Evolutionary conservation across 2,797 vertebrate genomes (phyloP).

Genomic region (Anguilla marmorata): DNA sequence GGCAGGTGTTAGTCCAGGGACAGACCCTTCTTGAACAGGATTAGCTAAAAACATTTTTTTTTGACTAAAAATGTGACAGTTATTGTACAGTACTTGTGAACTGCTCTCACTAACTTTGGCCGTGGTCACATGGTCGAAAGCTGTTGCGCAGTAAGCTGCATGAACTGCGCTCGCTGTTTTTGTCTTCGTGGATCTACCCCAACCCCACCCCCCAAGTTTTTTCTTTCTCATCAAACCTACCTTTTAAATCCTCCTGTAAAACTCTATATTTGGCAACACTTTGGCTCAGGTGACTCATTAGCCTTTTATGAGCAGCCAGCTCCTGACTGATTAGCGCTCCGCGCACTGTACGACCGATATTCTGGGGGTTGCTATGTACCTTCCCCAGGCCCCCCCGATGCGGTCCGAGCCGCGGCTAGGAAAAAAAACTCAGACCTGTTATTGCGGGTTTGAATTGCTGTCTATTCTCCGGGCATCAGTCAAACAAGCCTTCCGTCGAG

Average conservation of each 20-base stretch:
- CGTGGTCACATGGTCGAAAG: background rate
- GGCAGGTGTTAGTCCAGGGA: background rate
- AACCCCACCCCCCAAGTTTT: background rate
- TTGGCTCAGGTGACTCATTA: slow-evolving; percentile 34
- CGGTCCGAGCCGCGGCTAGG: slow-evolving; percentile 36
- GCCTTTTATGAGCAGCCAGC: slow-evolving; percentile 24
- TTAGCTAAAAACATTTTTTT: background rate
- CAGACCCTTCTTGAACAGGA: background rate
- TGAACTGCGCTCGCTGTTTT: background rate
- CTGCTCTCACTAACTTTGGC: background rate
- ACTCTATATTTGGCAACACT: slow-evolving; percentile 21
- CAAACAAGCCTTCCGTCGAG: slow-evolving; percentile 47
- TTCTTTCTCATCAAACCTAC: background rate
- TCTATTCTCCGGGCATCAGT: slow-evolving; percentile 62
- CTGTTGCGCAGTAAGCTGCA: background rate
- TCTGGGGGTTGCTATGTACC: slow-evolving; percentile 33
- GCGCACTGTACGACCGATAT: slow-evolving; percentile 1
- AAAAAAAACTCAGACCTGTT: slow-evolving; percentile 27
- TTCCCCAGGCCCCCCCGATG: slow-evolving; percentile 39
- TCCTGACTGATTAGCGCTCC: slow-evolving; percentile 48
- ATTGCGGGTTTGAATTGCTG: slow-evolving; percentile 58
- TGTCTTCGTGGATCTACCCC: background rate
- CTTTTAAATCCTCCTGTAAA: slow-evolving; percentile 21
- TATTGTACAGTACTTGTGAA: no score
- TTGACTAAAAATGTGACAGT: background rate